Conservation (phyloP, 2,113 vertebrate species). For the Cacatua alba region DNA sequence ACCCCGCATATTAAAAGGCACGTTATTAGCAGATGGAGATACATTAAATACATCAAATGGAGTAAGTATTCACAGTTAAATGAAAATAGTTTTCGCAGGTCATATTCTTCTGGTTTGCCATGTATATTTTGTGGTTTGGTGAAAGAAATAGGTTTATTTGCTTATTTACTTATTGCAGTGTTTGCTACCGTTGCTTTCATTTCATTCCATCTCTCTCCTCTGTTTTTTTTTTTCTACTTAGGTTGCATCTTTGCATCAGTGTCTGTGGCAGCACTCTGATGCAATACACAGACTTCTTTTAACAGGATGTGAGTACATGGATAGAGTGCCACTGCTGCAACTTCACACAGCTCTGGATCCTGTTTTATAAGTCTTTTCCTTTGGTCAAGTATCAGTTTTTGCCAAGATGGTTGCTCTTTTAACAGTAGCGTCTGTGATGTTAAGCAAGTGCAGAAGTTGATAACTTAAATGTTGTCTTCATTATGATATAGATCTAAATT, state of each 20-base stretch:
- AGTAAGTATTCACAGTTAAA: background rate
- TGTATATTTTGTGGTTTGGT: background rate
- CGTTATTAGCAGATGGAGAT: slow-evolving; percentile 2
- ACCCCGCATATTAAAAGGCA: slow-evolving; percentile 29
- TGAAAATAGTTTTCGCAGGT: background rate
- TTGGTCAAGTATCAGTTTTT: background rate
- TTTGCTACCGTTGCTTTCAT: background rate
- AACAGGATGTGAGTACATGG: fast-evolving
- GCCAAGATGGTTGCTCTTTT: background rate
- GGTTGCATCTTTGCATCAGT: background rate
- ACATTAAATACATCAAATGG: slow-evolving; percentile 5
- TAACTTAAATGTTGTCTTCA: background rate
- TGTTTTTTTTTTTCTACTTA: background rate
- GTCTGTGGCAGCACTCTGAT: background rate
- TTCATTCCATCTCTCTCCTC: background rate
- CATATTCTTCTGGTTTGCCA: background rate
- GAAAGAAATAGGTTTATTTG: background rate
- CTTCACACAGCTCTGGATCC: background rate
- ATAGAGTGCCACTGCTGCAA: background rate
- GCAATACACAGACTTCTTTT: background rate
- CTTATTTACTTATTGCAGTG: background rate
- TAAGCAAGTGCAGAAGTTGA: background rate
- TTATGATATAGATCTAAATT: background rate
- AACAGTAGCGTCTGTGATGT: background rate
- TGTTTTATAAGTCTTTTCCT: background rate